Percentiles rank a stretch among this genome's conserved stretches.
phyloP scores from a whole-genome alignment of 2,113 vertebrate species.

The Scophthalmus maximus region DNA sequence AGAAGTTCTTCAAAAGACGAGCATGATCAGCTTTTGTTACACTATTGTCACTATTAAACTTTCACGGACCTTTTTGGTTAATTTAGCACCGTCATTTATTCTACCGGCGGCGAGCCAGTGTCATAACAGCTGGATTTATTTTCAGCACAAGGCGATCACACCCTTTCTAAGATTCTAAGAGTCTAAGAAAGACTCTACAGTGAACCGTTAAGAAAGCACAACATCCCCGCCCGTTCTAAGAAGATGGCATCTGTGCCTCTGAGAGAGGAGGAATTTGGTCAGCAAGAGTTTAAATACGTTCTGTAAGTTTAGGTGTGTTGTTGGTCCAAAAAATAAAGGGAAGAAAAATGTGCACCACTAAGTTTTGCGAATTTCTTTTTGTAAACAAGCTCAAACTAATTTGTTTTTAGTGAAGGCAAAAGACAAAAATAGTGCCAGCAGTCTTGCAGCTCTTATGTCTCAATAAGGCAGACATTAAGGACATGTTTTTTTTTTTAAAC shows the following conservation, averaged over 20 bases:
- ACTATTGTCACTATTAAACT: conserved; percentile 11
- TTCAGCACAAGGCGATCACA: background rate
- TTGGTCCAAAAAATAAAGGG: background rate
- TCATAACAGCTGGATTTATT: background rate
- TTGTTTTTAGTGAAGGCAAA: background rate
- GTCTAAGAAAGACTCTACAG: background rate
- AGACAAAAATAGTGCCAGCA: background rate
- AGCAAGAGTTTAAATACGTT: background rate
- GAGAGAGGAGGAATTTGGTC: background rate
- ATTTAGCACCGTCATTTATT: conserved; percentile 6
- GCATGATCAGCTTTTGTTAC: background rate
- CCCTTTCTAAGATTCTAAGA: background rate
- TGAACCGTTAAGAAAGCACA: background rate
- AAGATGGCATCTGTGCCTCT: background rate
- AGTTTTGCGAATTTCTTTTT: too few species aligned
- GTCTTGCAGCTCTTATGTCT: background rate
- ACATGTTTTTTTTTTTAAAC: too few species aligned
- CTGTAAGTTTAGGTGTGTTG: background rate
- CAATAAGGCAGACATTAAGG: conserved; percentile 24
- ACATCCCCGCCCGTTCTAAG: background rate
- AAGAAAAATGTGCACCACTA: background rate
- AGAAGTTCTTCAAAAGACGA: background rate
- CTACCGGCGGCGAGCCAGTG: background rate
- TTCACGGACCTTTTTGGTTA: background rate
- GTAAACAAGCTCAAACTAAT: too few species aligned